Conservation (phyloP, 2,113 vertebrate species). For the Plotosus lineatus region DNA sequence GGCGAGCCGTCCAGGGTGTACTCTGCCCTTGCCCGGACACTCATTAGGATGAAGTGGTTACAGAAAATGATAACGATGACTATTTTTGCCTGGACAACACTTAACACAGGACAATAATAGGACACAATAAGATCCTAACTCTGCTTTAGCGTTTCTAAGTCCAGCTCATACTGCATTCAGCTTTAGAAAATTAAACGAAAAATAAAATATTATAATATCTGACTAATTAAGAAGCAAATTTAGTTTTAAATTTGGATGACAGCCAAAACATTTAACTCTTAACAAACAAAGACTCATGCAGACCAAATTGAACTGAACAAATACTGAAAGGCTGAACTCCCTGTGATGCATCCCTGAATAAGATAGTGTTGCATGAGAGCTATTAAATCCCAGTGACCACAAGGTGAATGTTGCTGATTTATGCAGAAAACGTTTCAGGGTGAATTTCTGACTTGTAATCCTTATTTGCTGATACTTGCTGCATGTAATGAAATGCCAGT, state of each 20-base stretch:
- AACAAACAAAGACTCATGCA: not conserved
- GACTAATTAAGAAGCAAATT: not conserved
- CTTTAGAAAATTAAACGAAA: not conserved
- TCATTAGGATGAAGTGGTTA: too few species aligned
- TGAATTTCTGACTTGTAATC: conserved; percentile 23
- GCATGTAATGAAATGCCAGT: conserved; percentile 44
- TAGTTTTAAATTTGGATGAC: not conserved
- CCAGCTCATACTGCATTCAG: not conserved
- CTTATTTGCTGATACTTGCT: conserved; percentile 35
- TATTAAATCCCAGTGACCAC: not conserved
- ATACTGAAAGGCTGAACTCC: not conserved
- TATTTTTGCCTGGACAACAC: not conserved
- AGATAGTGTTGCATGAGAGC: conserved; percentile 5
- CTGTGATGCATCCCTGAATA: conserved; percentile 5
- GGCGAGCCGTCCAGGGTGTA: too few species aligned
- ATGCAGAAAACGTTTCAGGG: conserved; percentile 3
- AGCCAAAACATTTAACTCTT: not conserved
- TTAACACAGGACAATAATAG: not conserved
- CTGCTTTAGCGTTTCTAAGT: not conserved
- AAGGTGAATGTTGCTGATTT: conserved; percentile 1
- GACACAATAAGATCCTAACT: not conserved
- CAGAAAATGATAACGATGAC: not conserved
- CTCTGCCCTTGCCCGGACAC: too few species aligned
- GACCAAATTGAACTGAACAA: not conserved
- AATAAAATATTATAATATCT: not conserved